These are phyloP conservation scores for Drosophila pseudoobscura DNA, from an alignment of 1,140 invertebrate genomes.

Conservation along the genomic window DNA sequence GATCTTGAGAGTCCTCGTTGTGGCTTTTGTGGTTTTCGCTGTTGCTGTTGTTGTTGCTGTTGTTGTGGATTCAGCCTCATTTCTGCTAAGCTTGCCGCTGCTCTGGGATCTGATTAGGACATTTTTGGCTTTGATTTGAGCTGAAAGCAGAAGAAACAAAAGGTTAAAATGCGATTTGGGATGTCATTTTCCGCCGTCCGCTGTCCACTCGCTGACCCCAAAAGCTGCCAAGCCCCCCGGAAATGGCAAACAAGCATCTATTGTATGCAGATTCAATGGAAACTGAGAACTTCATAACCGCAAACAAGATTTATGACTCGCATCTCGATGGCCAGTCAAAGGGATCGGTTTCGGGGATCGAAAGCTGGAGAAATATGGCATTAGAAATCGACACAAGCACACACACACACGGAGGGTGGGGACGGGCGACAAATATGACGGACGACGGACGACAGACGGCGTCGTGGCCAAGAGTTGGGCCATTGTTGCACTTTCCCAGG, in stretches of 20 bases:
- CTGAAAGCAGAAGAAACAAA: constrained; percentile 15
- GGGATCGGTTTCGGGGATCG: constrained; percentile 9
- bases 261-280: constrained; percentile 60
- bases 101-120: constrained; percentile 68
- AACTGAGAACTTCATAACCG: constrained; percentile 52
- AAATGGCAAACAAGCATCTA: background rate
- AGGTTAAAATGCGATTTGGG: background rate
- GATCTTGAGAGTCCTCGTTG: constrained; percentile 73
- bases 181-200: background rate
- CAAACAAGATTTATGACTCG: constrained; percentile 69
- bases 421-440: constrained; percentile 22
- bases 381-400: constrained; percentile 35
- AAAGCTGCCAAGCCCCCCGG: constrained; percentile 26
- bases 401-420: background rate
- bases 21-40: constrained; percentile 22
- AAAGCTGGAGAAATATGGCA: constrained; percentile 32
- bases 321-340: constrained; percentile 42
- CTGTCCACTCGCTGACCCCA: constrained; percentile 14
- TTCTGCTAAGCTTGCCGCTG: constrained; percentile 66
- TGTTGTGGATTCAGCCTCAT: constrained; percentile 51
- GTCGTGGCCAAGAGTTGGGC: constrained; percentile 21
- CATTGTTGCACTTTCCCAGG: constrained; percentile 59
- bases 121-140: constrained; percentile 56
- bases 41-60: constrained; percentile 55
- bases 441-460: constrained; percentile 21